Base-by-base conservation (phyloP, 23 tunicate genomes). In the Trididemnum clinides region DNA sequence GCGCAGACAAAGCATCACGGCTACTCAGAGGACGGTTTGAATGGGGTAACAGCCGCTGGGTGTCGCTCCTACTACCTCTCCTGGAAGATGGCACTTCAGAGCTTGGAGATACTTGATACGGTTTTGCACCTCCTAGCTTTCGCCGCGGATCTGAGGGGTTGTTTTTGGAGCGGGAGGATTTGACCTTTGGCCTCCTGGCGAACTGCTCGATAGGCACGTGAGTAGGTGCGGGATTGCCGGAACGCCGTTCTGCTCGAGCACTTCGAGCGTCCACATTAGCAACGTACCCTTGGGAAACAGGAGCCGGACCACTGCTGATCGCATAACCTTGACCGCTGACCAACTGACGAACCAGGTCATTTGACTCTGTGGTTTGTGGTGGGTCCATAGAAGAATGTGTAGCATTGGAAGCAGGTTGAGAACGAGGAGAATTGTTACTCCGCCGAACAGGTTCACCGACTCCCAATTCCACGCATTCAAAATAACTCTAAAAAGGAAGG, bases 381-480 rank as follows among this genome's bases (percentile, higher is more conserved):
- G 34, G 38, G 5, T 66, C 15, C 30, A 27, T 19, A 19, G 25
- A 35, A 54, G 22, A 10, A 25, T 23, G 86, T 7, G 75, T 7
- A 1, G 86, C 64, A 33, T 28, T 82, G 22, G 97, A 69, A 6
- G 85, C 91, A 35, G 50, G 57, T 28, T 77, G 81, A 20, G 87
- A 72, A 34, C 88, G 39, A 0, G 83, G 54, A 18, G 83, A 80
- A 22, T 73, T 71, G 29, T 72, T 62, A 21, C 50, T 39, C 22
- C 64, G 71, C 5, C 81, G 57, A 21, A 92, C 76, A 0, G 97
- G 91, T 64, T 87, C 86, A 0, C 97, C 97, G 28, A 83, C 82
- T 0, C 97, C 97, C 22, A 77, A 91, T 37, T 86, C 84, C 20
- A 87, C 91, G 50, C 95, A 90, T 36, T 92, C 97, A 34, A 73